Percentiles rank a stretch among this genome's conserved stretches.
These are phyloP conservation scores for Papilio aristodemus DNA, from an alignment of 1,140 invertebrate genomes.

Conservation along the genomic window DNA sequence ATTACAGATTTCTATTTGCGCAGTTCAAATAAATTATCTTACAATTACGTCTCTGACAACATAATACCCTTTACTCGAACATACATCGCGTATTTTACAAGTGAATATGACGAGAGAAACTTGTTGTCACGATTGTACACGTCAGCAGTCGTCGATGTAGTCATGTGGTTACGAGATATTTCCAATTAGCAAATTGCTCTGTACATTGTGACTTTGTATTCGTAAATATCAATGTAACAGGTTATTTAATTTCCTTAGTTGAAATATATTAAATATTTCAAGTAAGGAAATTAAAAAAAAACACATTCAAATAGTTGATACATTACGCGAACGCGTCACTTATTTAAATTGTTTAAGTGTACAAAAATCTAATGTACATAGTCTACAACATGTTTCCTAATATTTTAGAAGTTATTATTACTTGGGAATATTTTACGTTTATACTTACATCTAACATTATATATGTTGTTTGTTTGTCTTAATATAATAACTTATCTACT, in stretches of 20 bases:
- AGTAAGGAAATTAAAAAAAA: not conserved
- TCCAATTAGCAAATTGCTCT: not conserved
- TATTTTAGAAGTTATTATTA: too few relatives aligned
- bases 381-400: too few relatives aligned
- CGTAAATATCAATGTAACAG: too few relatives aligned
- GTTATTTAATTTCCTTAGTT: too few relatives aligned
- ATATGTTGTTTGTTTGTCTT: too few relatives aligned
- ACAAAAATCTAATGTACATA: too few relatives aligned
- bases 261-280: too few relatives aligned
- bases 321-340: too few relatives aligned
- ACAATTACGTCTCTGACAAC: not conserved
- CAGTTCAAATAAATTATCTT: too few relatives aligned
- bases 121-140: conserved; percentile 24
- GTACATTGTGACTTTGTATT: not conserved
- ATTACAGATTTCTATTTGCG: too few relatives aligned
- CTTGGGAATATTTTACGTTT: not conserved
- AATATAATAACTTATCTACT: not conserved
- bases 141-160: not conserved
- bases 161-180: conserved; percentile 2
- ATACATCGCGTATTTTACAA: conserved; percentile 17
- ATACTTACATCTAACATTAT: too few relatives aligned
- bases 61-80: conserved; percentile 5
- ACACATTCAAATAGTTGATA: not conserved
- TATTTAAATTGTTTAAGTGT: too few relatives aligned
- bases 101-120: conserved; percentile 27